These are phyloP conservation scores for Saturnia japonica DNA, from an alignment of 2,888 invertebrate species.

Conservation along the genomic window DNA sequence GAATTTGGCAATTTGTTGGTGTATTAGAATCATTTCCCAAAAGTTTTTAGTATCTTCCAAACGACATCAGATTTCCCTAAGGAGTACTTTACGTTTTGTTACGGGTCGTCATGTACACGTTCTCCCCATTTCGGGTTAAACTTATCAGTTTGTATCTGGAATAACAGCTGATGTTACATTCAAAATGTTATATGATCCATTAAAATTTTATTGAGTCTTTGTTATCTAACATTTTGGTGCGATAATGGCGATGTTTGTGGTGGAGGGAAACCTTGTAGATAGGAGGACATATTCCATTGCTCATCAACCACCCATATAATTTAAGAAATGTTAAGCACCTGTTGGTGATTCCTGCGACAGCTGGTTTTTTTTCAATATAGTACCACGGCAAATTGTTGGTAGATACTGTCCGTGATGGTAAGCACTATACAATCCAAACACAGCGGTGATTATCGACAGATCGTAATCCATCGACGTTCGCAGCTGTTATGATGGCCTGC, in stretches of 20 bases:
- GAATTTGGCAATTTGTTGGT: conserved; percentile 34
- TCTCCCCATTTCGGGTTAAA: neutral
- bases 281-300: neutral
- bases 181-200: conserved; percentile 6
- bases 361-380: no score
- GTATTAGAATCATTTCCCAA: conserved; percentile 34
- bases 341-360: no score
- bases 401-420: no score
- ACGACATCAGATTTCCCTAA: conserved; percentile 30
- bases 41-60: conserved; percentile 36
- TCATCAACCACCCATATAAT: neutral
- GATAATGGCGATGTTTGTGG: neutral
- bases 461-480: no score
- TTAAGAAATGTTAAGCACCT: neutral
- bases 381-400: no score
- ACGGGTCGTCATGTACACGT: neutral
- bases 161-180: neutral
- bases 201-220: conserved; percentile 5
- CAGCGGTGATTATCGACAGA: no score
- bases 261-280: neutral
- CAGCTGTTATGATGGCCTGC: no score
- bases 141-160: conserved; percentile 2
- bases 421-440: no score
- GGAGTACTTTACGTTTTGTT: conserved; percentile 8
- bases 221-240: neutral